Conservation (phyloP, 2,113 vertebrate genomes). For the Sminthopsis crassicaudata region DNA sequence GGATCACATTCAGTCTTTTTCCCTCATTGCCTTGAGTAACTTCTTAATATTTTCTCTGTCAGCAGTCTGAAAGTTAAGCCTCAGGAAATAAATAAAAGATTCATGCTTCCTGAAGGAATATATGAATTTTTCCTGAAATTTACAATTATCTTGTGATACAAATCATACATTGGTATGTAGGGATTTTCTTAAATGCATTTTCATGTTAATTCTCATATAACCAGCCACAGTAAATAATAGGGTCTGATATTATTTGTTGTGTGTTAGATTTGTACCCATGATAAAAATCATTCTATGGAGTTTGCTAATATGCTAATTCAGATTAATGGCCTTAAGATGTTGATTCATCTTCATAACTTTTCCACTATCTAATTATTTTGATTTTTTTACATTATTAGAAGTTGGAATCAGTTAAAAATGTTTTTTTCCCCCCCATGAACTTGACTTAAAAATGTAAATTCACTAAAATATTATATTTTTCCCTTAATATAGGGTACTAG, state of each 20-base stretch:
- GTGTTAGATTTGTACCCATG: not conserved
- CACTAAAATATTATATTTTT: conserved; percentile 56
- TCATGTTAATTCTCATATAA: not conserved
- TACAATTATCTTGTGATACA: not conserved
- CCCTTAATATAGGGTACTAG: conserved; percentile 90
- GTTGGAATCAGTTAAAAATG: conserved; percentile 1
- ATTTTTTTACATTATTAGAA: conserved; percentile 12
- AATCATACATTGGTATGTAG: not conserved
- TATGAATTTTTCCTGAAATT: not conserved
- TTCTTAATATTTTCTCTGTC: not conserved
- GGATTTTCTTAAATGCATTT: not conserved
- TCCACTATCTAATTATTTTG: not conserved
- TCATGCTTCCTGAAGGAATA: not conserved
- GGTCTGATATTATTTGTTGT: not conserved
- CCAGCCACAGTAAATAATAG: not conserved
- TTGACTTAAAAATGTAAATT: conserved; percentile 49
- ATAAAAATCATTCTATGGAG: conserved; percentile 8
- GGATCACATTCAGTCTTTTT: not conserved
- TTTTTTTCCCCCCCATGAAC: conserved; percentile 16
- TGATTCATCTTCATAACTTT: conserved; percentile 25
- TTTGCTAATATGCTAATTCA: conserved; percentile 24
- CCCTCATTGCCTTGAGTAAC: not conserved
- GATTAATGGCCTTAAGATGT: not conserved
- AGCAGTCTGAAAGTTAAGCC: not conserved
- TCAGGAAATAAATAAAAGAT: not conserved